phyloP scores from a whole-genome alignment of 2,888 invertebrate genomes.

The Leucoma salicis region DNA sequence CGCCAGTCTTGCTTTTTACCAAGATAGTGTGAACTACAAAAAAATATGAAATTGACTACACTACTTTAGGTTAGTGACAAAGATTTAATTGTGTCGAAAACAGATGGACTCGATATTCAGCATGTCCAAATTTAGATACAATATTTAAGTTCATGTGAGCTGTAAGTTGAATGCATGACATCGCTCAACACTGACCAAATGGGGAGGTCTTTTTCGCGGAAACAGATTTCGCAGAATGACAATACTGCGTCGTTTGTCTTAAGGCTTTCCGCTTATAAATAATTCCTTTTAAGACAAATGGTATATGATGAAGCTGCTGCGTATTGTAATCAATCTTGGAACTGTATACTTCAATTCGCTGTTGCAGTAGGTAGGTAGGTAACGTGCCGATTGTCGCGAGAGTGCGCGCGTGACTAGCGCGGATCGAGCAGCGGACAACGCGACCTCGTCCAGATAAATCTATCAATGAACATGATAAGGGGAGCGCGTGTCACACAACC shows the following conservation, averaged over 20 bases:
- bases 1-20: slow-evolving; percentile 59
- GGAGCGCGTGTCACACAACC: slow-evolving; percentile 68
- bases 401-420: slow-evolving; percentile 43
- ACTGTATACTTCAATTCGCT: neutral
- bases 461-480: slow-evolving; percentile 79
- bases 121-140: slow-evolving; percentile 5
- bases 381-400: slow-evolving; percentile 17
- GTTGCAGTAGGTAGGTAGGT: neutral
- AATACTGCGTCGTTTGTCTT: slow-evolving; percentile 41
- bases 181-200: slow-evolving; percentile 38
- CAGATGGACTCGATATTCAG: slow-evolving; percentile 10
- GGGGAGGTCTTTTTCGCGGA: slow-evolving; percentile 46
- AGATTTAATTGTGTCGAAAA: slow-evolving; percentile 19
- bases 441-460: slow-evolving; percentile 78
- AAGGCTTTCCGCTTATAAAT: slow-evolving; percentile 36
- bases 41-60: slow-evolving; percentile 23
- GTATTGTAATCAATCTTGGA: neutral
- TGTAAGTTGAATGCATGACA: slow-evolving; percentile 12
- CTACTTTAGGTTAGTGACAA: slow-evolving; percentile 21
- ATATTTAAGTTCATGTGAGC: slow-evolving; percentile 8
- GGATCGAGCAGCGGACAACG: slow-evolving; percentile 43
- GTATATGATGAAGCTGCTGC: slow-evolving; percentile 16
- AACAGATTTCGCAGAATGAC: slow-evolving; percentile 50
- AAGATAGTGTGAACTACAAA: slow-evolving; percentile 33
- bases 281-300: slow-evolving; percentile 26